phyloP scores from a whole-genome alignment of 1,140 invertebrate species.

The Euwallacea fornicatus region DNA sequence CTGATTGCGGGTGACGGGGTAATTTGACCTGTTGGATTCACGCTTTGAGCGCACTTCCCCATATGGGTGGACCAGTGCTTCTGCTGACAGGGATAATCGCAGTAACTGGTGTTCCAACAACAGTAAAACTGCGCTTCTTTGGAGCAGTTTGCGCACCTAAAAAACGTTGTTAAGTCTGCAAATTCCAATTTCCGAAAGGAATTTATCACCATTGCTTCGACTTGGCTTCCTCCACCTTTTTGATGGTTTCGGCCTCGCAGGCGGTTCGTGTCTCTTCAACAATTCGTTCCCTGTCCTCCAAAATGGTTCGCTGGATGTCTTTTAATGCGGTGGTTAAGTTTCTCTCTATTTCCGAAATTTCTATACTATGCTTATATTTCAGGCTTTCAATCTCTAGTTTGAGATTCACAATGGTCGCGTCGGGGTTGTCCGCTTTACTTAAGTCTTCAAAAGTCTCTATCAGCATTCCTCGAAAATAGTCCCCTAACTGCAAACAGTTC shows the following conservation, averaged over 20 bases:
- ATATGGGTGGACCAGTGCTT: conserved; percentile 69
- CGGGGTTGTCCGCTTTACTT: conserved; percentile 54
- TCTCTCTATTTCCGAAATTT: conserved; percentile 65
- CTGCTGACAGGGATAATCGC: conserved; percentile 81
- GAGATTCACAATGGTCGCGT: conserved; percentile 60
- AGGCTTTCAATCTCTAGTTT: conserved; percentile 67
- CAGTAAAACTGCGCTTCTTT: conserved; percentile 89
- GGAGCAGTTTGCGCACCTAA: conserved; percentile 74
- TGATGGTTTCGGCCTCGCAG: conserved; percentile 64
- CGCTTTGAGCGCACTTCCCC: conserved; percentile 49
- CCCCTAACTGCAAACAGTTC: conserved; percentile 53
- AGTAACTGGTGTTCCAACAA: conserved; percentile 95
- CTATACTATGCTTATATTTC: conserved; percentile 65
- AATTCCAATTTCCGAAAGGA: not conserved
- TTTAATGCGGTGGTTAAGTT: conserved; percentile 62
- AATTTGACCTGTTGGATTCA: conserved; percentile 28
- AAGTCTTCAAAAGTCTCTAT: conserved; percentile 62
- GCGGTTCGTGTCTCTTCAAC: conserved; percentile 63
- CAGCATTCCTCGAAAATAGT: conserved; percentile 60
- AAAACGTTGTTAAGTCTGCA: conserved; percentile 1
- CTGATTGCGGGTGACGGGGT: conserved; percentile 19
- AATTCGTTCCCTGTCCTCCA: conserved; percentile 65
- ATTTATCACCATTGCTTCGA: conserved; percentile 72
- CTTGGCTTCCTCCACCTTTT: conserved; percentile 74
- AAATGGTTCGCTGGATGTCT: conserved; percentile 67